Evolutionary conservation across 2,113 vertebrate genomes (phyloP).

Genomic region (Hoplias malabaricus): DNA sequence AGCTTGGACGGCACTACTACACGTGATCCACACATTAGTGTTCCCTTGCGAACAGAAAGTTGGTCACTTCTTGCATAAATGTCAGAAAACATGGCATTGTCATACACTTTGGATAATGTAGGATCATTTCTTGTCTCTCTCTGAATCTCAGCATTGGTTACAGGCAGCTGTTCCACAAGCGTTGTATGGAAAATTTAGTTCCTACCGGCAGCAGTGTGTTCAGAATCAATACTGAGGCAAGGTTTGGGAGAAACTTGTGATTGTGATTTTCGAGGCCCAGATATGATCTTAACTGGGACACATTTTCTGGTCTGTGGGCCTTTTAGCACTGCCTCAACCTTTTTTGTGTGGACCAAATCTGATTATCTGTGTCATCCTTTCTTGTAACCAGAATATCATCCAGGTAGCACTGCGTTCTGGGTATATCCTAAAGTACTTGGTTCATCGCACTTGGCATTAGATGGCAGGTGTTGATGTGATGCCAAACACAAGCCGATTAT

Average conservation of each 20-base stretch:
- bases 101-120: slow-evolving; percentile 25
- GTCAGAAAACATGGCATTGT: slow-evolving; percentile 1
- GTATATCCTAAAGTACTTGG: too few relatives aligned
- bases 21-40: slow-evolving; percentile 1
- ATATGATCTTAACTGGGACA: neutral
- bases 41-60: neutral
- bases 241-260: neutral
- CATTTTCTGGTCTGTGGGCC: neutral
- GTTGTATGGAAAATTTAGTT: slow-evolving; percentile 14
- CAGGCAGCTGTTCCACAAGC: slow-evolving; percentile 11
- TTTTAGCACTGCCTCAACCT: neutral
- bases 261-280: neutral
- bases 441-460: slow-evolving; percentile 38
- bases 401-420: too few relatives aligned
- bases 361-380: too few relatives aligned
- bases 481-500: slow-evolving; percentile 35
- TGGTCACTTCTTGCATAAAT: neutral
- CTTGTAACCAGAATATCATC: too few relatives aligned
- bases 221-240: slow-evolving; percentile 20
- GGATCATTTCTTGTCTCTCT: slow-evolving; percentile 27
- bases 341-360: neutral
- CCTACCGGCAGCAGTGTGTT: neutral
- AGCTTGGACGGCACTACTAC: slow-evolving; percentile 29
- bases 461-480: slow-evolving; percentile 22
- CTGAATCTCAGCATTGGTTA: too few relatives aligned